These are phyloP conservation scores for Platycercus adscitus DNA, from an alignment of 2,113 vertebrate species.

Conservation along the genomic window DNA sequence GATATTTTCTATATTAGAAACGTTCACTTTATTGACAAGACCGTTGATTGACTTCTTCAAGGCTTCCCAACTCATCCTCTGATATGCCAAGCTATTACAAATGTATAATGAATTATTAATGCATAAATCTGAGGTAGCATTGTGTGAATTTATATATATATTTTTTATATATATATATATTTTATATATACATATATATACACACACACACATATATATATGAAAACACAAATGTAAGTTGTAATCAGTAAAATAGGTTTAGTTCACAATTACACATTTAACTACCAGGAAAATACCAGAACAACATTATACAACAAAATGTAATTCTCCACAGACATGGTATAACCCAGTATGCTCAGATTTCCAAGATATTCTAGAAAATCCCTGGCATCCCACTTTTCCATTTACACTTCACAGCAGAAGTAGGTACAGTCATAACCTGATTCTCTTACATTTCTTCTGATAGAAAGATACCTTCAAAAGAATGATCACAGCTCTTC, in stretches of 20 bases:
- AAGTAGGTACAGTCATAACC: background rate
- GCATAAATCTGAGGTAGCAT: background rate
- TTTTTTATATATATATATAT: background rate
- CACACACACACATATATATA: background rate
- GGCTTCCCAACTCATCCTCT: conserved; percentile 99
- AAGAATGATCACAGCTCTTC: background rate
- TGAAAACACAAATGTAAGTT: background rate
- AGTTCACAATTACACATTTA: background rate
- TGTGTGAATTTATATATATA: background rate
- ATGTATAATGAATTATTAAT: conserved; percentile 13
- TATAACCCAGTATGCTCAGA: background rate
- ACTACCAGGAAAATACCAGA: background rate
- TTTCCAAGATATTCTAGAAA: background rate
- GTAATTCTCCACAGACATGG: fast-evolving
- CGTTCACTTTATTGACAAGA: conserved; percentile 98
- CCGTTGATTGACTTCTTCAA: conserved; percentile 99
- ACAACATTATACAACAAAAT: background rate
- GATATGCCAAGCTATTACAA: conserved; percentile 89
- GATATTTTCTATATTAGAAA: conserved; percentile 95
- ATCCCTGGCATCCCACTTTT: background rate
- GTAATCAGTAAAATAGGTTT: background rate
- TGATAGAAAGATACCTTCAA: background rate
- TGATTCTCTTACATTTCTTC: background rate
- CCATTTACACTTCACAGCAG: background rate
- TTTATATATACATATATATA: background rate